phyloP scores from a whole-genome alignment of 2,113 vertebrate genomes.

The Entomyzon cyanotis region DNA sequence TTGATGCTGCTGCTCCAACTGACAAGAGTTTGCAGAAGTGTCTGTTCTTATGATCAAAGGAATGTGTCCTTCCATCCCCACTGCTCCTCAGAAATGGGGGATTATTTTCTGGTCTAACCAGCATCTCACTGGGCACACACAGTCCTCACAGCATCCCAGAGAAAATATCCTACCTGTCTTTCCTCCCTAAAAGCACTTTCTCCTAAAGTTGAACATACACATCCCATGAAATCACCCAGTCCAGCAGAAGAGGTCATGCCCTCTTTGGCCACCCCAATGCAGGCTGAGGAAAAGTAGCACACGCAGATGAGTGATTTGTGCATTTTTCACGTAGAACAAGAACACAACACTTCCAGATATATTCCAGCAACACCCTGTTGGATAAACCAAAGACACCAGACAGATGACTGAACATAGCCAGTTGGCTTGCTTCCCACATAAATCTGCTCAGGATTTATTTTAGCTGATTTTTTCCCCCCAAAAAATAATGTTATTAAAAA shows the following conservation, averaged over 20 bases:
- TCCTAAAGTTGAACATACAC: background rate
- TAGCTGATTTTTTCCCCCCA: background rate
- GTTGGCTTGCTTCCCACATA: background rate
- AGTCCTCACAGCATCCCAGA: background rate
- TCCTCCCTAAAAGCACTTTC: background rate
- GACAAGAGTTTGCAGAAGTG: background rate
- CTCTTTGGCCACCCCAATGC: background rate
- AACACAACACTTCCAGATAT: background rate
- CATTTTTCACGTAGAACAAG: fast-evolving
- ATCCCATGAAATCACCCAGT: background rate
- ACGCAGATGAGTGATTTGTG: background rate
- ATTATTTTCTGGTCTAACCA: background rate
- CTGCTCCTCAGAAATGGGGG: background rate
- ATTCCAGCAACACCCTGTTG: background rate
- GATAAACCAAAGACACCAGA: background rate
- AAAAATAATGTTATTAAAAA: fast-evolving
- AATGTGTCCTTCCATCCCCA: background rate
- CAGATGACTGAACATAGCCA: background rate
- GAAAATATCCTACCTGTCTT: background rate
- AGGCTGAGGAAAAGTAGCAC: background rate
- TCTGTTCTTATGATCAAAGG: background rate
- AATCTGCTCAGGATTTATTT: background rate
- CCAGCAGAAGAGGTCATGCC: background rate
- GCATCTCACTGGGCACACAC: background rate
- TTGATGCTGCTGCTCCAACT: background rate